Evolutionary conservation across 2,113 vertebrate genomes (phyloP).

Genomic region (Equus przewalskii): DNA sequence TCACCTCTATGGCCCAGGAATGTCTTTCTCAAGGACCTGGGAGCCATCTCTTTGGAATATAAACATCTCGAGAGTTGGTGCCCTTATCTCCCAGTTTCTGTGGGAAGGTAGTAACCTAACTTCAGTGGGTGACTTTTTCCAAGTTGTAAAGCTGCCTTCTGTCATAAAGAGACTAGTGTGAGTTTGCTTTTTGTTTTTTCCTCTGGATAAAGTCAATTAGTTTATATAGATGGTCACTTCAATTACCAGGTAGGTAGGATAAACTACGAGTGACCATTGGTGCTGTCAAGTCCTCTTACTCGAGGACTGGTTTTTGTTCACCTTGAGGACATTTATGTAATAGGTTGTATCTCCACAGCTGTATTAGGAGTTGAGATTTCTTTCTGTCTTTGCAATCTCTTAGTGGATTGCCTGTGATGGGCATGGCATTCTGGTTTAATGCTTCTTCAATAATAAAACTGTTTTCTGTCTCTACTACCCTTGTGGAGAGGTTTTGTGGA

Average conservation of each 20-base stretch:
- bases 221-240: not conserved
- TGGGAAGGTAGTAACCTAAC: not conserved
- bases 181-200: not conserved
- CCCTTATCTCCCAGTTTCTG: not conserved
- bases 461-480: not conserved
- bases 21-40: not conserved
- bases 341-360: not conserved
- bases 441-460: conserved; percentile 20
- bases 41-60: not conserved
- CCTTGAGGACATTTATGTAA: not conserved
- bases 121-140: not conserved
- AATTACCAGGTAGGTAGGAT: not conserved
- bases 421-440: not conserved
- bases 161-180: not conserved
- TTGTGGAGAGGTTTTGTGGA: not conserved
- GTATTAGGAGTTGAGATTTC: not conserved
- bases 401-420: not conserved
- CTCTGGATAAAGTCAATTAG: not conserved
- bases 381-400: not conserved
- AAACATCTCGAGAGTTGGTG: not conserved
- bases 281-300: not conserved
- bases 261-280: not conserved
- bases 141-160: not conserved
- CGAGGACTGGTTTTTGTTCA: not conserved
- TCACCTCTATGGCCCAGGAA: not conserved